Percentiles rank a stretch among this genome's conserved stretches.
Evolutionary conservation across 2,888 invertebrate genomes (phyloP).

Genomic region (Drosophila meridionalis): DNA sequence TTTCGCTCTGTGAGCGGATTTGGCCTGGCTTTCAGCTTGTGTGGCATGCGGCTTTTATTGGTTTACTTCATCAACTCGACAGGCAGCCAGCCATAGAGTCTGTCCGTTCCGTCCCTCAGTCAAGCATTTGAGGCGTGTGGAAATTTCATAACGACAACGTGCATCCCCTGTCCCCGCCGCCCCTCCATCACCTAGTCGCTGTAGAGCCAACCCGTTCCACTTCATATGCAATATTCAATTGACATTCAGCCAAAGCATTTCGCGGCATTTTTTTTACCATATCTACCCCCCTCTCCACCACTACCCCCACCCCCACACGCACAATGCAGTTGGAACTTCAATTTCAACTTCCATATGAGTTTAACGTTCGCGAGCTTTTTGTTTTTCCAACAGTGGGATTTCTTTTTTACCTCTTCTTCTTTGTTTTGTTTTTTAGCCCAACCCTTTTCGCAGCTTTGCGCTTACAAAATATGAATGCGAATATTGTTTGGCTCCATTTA

Average conservation of each 20-base stretch:
- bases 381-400: constrained; percentile 9
- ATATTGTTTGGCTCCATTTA: constrained; percentile 45
- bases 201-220: constrained; percentile 13
- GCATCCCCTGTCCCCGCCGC: not conserved
- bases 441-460: constrained; percentile 24
- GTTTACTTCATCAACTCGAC: constrained; percentile 81
- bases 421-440: constrained; percentile 26
- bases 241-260: constrained; percentile 75
- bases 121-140: constrained; percentile 70
- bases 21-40: constrained; percentile 73
- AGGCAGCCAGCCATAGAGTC: constrained; percentile 48
- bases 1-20: constrained; percentile 52
- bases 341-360: constrained; percentile 71
- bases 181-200: not conserved
- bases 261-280: constrained; percentile 62
- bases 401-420: constrained; percentile 8
- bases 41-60: constrained; percentile 77
- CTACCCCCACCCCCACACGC: not conserved
- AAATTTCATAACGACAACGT: constrained; percentile 76
- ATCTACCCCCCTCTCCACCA: not conserved
- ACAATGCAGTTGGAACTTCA: constrained; percentile 52
- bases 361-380: constrained; percentile 48
- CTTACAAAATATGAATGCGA: constrained; percentile 64
- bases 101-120: constrained; percentile 37
- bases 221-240: constrained; percentile 81